Evolutionary conservation across 2,797 vertebrate genomes (phyloP).

Genomic region (Pempheris klunzingeri): DNA sequence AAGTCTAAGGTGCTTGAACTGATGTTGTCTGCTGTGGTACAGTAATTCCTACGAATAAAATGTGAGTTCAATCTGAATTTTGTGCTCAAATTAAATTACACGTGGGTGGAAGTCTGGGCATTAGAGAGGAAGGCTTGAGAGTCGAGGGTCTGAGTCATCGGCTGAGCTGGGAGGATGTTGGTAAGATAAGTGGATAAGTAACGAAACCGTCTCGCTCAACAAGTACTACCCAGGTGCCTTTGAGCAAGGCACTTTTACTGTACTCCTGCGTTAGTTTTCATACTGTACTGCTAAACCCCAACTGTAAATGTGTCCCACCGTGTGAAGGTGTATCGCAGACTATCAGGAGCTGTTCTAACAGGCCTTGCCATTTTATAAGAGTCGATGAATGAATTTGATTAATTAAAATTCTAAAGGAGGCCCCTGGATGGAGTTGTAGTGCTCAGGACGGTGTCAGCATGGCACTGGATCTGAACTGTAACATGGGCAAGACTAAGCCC

Average conservation of each 20-base stretch:
- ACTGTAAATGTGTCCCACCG: not conserved
- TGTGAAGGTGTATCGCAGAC: slow-evolving; percentile 13
- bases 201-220: not conserved
- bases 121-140: slow-evolving; percentile 15
- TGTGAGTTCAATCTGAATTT: slow-evolving; percentile 35
- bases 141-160: slow-evolving; percentile 8
- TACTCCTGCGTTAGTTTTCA: slow-evolving; percentile 13
- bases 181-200: slow-evolving; percentile 16
- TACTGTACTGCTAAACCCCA: slow-evolving; percentile 9
- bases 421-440: not conserved
- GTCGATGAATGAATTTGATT: not conserved
- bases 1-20: slow-evolving; percentile 31
- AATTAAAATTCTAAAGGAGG: not conserved
- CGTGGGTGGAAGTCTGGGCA: slow-evolving; percentile 39
- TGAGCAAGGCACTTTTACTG: slow-evolving; percentile 70
- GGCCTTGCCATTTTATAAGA: not conserved
- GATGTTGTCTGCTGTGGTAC: slow-evolving; percentile 45
- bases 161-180: slow-evolving; percentile 4
- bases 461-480: slow-evolving; percentile 21
- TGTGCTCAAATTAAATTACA: slow-evolving; percentile 53
- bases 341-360: not conserved
- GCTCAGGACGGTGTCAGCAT: slow-evolving; percentile 6
- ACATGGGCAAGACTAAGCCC: slow-evolving; percentile 26
- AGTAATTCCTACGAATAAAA: slow-evolving; percentile 46
- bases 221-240: slow-evolving; percentile 40